phyloP scores from a whole-genome alignment of 2,797 vertebrate species.

The Sebastes kiyomatsui region DNA sequence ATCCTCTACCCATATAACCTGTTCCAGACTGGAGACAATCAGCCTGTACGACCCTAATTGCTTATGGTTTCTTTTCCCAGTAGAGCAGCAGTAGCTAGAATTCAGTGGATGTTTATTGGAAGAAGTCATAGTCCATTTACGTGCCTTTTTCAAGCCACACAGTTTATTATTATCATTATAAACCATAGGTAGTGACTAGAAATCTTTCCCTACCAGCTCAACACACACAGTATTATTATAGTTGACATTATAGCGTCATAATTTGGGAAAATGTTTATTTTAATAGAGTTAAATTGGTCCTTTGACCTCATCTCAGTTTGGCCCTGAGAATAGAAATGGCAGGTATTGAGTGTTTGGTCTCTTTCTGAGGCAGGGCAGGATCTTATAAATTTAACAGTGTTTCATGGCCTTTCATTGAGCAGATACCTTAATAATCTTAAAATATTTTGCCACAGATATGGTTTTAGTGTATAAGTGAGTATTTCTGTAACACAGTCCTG shows the following conservation, averaged over 20 bases:
- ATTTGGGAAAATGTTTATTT: not conserved
- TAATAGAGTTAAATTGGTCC: not conserved
- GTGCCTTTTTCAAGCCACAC: not conserved
- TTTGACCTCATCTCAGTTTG: not conserved
- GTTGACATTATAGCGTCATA: not conserved
- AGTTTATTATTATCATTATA: not conserved
- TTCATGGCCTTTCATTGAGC: not conserved
- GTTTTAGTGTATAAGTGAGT: not conserved
- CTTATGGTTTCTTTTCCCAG: slow-evolving; percentile 1
- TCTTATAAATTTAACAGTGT: not conserved
- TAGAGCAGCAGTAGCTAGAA: not conserved
- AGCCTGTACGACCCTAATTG: slow-evolving; percentile 82
- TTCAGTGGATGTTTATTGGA: slow-evolving; percentile 13
- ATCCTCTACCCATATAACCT: slow-evolving; percentile 96
- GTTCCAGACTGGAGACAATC: slow-evolving; percentile 92
- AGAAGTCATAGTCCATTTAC: not conserved
- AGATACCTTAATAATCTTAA: not conserved
- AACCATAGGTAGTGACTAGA: not conserved
- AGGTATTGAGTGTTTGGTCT: not conserved
- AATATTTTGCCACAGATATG: not conserved
- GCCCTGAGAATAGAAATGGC: not conserved
- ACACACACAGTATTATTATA: not conserved
- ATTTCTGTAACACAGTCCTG: not conserved
- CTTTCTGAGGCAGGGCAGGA: not conserved
- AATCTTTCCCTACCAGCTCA: not conserved